phyloP scores from a whole-genome alignment of 2,113 vertebrate species.

The Strix uralensis region DNA sequence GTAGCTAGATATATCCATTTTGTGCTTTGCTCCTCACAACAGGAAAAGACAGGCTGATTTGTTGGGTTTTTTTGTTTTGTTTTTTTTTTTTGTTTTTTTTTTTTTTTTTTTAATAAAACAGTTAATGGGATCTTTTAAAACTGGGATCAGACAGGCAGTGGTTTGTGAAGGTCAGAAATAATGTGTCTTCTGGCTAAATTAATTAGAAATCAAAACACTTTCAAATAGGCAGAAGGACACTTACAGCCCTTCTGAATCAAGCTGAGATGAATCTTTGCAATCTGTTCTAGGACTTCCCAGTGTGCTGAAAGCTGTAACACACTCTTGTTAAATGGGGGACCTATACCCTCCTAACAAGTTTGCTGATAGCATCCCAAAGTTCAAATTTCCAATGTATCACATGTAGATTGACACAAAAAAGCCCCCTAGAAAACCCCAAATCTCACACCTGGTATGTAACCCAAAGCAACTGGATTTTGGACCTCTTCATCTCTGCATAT shows the following conservation, averaged over 20 bases:
- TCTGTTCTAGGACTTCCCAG: constrained; percentile 41
- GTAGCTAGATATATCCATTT: background rate
- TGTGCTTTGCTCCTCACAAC: background rate
- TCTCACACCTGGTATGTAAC: background rate
- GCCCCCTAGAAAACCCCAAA: background rate
- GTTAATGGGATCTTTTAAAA: background rate
- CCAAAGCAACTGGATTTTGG: background rate
- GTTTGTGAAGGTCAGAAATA: constrained; percentile 50
- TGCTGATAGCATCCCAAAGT: background rate
- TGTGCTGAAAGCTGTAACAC: background rate
- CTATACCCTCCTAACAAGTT: background rate
- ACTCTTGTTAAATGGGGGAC: background rate
- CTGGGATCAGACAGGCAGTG: background rate
- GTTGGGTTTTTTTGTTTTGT: background rate
- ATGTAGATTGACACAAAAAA: background rate
- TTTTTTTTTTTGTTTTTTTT: background rate
- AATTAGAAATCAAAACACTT: constrained; percentile 46
- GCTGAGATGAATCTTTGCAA: constrained; percentile 41
- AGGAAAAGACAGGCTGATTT: background rate
- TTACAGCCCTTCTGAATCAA: constrained; percentile 32
- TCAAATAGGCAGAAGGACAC: constrained; percentile 25
- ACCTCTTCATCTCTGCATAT: background rate
- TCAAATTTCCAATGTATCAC: background rate
- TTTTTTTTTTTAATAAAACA: background rate
- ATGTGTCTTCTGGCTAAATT: constrained; percentile 29